Percentiles rank a stretch among this genome's conserved stretches.
Evolutionary conservation across 2,113 vertebrate species (phyloP).

Genomic region (Hyla sarda): DNA sequence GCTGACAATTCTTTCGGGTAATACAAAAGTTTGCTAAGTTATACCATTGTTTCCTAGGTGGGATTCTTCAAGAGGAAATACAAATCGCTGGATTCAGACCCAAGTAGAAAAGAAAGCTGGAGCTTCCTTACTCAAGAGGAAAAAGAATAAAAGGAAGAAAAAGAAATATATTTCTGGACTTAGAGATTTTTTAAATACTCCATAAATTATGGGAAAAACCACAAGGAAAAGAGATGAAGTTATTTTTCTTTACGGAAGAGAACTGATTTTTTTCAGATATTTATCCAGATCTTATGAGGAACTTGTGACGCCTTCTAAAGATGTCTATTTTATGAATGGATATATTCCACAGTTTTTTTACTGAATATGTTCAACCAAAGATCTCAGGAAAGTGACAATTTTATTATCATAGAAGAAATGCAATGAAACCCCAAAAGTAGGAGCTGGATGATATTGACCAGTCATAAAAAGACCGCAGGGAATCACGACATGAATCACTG

Average conservation of each 20-base stretch:
- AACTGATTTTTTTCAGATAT: slow-evolving; percentile 38
- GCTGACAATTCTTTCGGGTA: neutral
- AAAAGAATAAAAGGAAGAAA: slow-evolving; percentile 57
- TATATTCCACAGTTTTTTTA: no score
- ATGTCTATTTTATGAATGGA: slow-evolving; percentile 41
- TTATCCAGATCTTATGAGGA: slow-evolving; percentile 8
- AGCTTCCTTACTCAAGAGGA: slow-evolving; percentile 81
- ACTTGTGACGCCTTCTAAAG: neutral
- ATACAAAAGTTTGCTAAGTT: neutral
- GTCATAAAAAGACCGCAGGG: neutral
- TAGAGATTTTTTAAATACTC: slow-evolving; percentile 59
- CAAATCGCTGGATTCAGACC: slow-evolving; percentile 73
- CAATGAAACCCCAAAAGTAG: neutral
- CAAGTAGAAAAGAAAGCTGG: slow-evolving; percentile 84
- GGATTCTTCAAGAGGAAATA: slow-evolving; percentile 93
- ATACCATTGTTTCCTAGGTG: slow-evolving; percentile 72
- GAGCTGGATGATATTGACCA: neutral
- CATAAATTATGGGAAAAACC: slow-evolving; percentile 60
- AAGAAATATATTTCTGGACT: slow-evolving; percentile 60
- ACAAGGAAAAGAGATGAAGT: slow-evolving; percentile 56
- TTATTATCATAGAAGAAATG: slow-evolving; percentile 2
- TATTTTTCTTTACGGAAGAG: slow-evolving; percentile 3
- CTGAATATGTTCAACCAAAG: slow-evolving; percentile 11
- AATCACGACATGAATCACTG: neutral
- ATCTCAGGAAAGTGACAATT: slow-evolving; percentile 55